Percentiles rank a stretch among this genome's conserved stretches.
Evolutionary conservation across 2,888 invertebrate genomes (phyloP).

Genomic region (Torymus aiolomorphi): DNA sequence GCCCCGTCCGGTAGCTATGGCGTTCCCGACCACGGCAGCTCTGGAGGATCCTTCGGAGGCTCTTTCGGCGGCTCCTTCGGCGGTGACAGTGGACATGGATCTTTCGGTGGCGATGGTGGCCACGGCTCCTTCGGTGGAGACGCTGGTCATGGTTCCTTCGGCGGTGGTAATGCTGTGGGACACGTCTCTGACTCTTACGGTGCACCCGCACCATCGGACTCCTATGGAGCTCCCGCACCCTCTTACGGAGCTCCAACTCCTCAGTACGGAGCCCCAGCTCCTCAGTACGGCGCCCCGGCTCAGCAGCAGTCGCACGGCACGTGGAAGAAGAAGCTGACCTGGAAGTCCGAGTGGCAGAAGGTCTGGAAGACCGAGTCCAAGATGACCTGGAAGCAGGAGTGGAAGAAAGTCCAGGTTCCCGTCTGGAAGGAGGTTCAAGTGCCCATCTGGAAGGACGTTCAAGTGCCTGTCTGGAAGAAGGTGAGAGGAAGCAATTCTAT

Average conservation of each 20-base stretch:
- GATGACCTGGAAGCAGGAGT: slow-evolving; percentile 83
- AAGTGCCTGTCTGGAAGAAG: slow-evolving; percentile 88
- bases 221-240: slow-evolving; percentile 15
- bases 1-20: slow-evolving; percentile 57
- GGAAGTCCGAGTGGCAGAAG: slow-evolving; percentile 88
- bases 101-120: not conserved
- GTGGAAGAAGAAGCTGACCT: slow-evolving; percentile 89
- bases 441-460: slow-evolving; percentile 86
- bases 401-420: slow-evolving; percentile 84
- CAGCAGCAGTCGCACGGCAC: slow-evolving; percentile 80
- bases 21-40: slow-evolving; percentile 52
- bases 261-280: slow-evolving; percentile 66
- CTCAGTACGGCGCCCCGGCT: slow-evolving; percentile 55
- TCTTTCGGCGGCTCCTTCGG: not conserved
- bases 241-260: slow-evolving; percentile 63
- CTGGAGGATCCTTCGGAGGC: not conserved
- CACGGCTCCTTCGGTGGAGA: not conserved
- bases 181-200: slow-evolving; percentile 50
- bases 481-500: slow-evolving; percentile 68
- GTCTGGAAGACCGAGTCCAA: slow-evolving; percentile 87
- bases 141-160: slow-evolving; percentile 1
- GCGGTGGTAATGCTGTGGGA: slow-evolving; percentile 6
- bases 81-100: not conserved
- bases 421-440: slow-evolving; percentile 76
- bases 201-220: slow-evolving; percentile 44